phyloP scores from a whole-genome alignment of 2,797 vertebrate genomes.

The Megaceryle alcyon region DNA sequence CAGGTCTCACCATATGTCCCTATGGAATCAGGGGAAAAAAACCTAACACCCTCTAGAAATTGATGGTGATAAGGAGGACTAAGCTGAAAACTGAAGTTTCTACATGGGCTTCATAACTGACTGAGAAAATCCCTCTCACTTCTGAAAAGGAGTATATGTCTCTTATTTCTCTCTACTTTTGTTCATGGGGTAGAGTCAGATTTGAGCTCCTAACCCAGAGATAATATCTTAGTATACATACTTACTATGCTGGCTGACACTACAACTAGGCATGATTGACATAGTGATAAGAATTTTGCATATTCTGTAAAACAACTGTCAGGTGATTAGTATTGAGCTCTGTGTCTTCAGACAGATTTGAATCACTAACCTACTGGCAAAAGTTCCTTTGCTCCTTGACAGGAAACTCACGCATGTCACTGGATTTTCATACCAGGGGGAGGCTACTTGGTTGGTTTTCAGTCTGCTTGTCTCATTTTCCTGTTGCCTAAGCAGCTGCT shows the following conservation, averaged over 20 bases:
- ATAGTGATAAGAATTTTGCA: background rate
- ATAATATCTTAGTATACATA: background rate
- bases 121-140: background rate
- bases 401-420: background rate
- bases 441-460: background rate
- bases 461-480: background rate
- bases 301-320: conserved; percentile 16
- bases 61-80: background rate
- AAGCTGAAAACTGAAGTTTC: background rate
- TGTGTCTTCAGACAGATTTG: background rate
- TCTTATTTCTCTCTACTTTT: background rate
- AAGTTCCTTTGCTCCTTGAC: background rate
- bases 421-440: background rate
- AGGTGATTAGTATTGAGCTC: conserved; percentile 6
- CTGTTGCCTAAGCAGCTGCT: background rate
- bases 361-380: background rate
- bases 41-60: background rate
- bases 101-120: background rate
- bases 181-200: background rate
- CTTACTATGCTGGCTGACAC: background rate
- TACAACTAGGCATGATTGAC: conserved; percentile 24
- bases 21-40: background rate
- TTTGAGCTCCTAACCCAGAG: background rate
- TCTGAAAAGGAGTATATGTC: background rate
- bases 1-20: background rate